Evolutionary conservation across 2,797 vertebrate genomes (phyloP).

Genomic region (Megaceryle alcyon): DNA sequence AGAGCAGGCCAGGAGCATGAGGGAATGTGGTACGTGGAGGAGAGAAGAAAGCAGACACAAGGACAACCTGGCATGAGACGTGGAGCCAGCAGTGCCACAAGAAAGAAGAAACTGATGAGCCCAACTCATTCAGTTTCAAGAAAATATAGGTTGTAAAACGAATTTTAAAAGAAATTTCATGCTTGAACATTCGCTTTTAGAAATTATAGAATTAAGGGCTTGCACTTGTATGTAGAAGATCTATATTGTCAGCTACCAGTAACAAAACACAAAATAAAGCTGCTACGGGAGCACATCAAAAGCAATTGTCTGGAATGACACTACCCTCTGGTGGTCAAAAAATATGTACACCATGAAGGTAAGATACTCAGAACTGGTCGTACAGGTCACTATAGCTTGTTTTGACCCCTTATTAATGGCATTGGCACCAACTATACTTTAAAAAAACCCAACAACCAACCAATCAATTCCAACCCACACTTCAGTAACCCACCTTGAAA

Average conservation of each 20-base stretch:
- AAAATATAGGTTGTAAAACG: neutral
- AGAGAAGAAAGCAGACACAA: neutral
- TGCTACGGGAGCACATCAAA: rapidly evolving
- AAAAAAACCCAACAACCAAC: neutral
- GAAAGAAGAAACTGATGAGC: neutral
- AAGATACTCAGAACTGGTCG: rapidly evolving
- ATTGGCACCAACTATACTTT: neutral
- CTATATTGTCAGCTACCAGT: neutral
- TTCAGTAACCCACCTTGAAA: neutral
- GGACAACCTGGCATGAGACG: neutral
- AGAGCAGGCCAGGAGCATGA: neutral
- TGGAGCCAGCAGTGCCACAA: neutral
- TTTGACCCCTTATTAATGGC: neutral
- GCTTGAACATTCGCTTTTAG: neutral
- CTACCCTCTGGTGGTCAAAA: slow-evolving; percentile 53
- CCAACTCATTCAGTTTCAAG: neutral
- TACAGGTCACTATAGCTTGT: neutral
- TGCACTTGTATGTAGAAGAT: neutral
- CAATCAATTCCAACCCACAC: neutral
- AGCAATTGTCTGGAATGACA: neutral
- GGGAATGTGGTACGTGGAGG: neutral
- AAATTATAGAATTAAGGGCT: neutral
- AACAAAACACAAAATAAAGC: neutral
- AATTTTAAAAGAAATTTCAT: neutral
- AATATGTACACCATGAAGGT: neutral